A percentile compares a stretch with the other conserved stretches of the same genome.
Evolutionary conservation across 2,797 vertebrate species (phyloP).

Genomic region (Meda fulgida): DNA sequence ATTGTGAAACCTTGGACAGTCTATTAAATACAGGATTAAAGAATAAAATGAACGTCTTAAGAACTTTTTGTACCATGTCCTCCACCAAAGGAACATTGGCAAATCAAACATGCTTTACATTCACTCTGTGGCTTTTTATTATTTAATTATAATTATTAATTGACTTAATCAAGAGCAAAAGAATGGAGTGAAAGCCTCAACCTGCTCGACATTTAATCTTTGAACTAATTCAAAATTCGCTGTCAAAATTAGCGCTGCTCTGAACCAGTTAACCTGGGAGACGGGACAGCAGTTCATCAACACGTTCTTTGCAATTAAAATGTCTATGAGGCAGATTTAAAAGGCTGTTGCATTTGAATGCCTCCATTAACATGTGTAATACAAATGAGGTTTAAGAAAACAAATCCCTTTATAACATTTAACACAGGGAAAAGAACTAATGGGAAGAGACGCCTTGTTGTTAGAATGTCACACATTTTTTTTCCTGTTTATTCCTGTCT

Average conservation of each 20-base stretch:
- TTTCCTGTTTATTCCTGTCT: not conserved
- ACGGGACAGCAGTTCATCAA: conserved; percentile 3
- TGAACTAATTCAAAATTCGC: not conserved
- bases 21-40: not conserved
- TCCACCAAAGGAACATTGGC: not conserved
- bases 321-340: conserved; percentile 1
- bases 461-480: not conserved
- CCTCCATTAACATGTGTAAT: not conserved
- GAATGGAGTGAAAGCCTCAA: not conserved
- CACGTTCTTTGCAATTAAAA: conserved; percentile 10
- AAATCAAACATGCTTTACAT: not conserved
- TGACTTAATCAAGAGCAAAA: conserved; percentile 5
- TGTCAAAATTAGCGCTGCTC: not conserved
- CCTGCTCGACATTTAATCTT: not conserved
- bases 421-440: not conserved
- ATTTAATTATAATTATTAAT: conserved; percentile 14
- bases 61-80: not conserved
- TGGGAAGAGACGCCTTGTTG: not conserved
- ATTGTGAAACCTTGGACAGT: not conserved
- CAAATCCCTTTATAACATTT: not conserved
- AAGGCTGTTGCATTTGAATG: conserved; percentile 14
- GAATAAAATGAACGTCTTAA: not conserved
- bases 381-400: conserved; percentile 2
- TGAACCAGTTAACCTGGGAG: not conserved
- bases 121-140: not conserved